Conservation (phyloP, 2,888 invertebrate genomes). For the Galeruca laticollis region DNA sequence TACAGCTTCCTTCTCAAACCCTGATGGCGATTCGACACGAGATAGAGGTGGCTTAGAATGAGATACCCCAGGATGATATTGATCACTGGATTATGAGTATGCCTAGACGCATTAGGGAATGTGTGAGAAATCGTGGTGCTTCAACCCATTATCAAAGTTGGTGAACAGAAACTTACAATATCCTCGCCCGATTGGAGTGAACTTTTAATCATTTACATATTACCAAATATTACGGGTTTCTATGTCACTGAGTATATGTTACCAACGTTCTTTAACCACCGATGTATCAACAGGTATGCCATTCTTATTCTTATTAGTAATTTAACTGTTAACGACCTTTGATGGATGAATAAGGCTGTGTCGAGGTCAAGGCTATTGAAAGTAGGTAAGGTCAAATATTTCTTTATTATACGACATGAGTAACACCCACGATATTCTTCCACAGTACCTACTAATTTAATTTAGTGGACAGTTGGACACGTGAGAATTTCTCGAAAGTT, state of each 20-base stretch:
- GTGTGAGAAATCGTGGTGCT: too few relatives aligned
- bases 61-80: too few relatives aligned
- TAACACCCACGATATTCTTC: constrained; percentile 10
- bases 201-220: too few relatives aligned
- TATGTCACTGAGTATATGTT: constrained; percentile 1
- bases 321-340: constrained; percentile 41
- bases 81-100: too few relatives aligned
- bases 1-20: too few relatives aligned
- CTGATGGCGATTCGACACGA: too few relatives aligned
- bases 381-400: constrained; percentile 35
- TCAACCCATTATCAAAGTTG: too few relatives aligned
- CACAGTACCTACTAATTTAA: not conserved
- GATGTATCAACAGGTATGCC: constrained; percentile 1
- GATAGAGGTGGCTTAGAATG: too few relatives aligned
- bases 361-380: constrained; percentile 37
- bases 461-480: not conserved
- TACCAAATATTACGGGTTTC: too few relatives aligned
- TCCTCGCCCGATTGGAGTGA: too few relatives aligned
- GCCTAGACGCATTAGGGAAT: too few relatives aligned
- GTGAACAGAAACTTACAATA: too few relatives aligned
- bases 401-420: not conserved
- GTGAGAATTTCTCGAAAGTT: not conserved
- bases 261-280: not conserved
- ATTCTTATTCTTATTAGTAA: constrained; percentile 2
- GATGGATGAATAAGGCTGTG: constrained; percentile 36